Evolutionary conservation across 2,797 vertebrate species (phyloP), one percentile per base, ranked within the genome.

Genomic region (Protosalanx chinensis): DNA sequence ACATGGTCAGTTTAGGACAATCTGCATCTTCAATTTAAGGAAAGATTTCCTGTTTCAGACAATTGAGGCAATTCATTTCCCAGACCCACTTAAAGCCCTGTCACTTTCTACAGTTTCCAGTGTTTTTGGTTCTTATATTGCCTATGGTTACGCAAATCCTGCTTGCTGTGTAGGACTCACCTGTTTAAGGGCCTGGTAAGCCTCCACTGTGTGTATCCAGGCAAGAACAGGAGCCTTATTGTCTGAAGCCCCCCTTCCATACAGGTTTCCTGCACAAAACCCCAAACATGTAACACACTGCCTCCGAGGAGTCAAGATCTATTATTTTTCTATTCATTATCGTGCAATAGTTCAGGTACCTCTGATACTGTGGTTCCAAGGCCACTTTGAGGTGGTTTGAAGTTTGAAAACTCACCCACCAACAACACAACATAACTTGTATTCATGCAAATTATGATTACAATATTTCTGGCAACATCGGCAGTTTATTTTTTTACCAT

Each of bases 151-250:
- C 10, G 41, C 8, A 8, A 46, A 46, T 12, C 41, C 41, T 46
- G 3, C 10, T 12, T 46, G 41, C 41, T n/a, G 51, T 16, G 51
- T 56, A 16, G 20, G 3, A 86, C 93, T 77, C 86, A 98, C 97
- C 75, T 95, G 90, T 23, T 87, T 87, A 32, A 98, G 89, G 37
- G 89, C 91, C 83, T 73, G 86, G 79, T 95, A 95, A 2, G 94
- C 70, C 74, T 91, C 87, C 70, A 98, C 92, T 0, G 94, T 93
- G 46, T 97, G 92, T 65, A 98, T 94, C 95, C 95, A 98, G 5
- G 95, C 96, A 76, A 98, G 79, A 20, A 98, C 94, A 0, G 95
- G 97, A 18, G 94, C 95, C 84, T 98, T 99, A 88, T 98, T 95
- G 85, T 98, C 96, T 0, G 94, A 96, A 0, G 94, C 84, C 82